Conservation (phyloP, 2,888 invertebrate species). For the Chrysolina americana region DNA sequence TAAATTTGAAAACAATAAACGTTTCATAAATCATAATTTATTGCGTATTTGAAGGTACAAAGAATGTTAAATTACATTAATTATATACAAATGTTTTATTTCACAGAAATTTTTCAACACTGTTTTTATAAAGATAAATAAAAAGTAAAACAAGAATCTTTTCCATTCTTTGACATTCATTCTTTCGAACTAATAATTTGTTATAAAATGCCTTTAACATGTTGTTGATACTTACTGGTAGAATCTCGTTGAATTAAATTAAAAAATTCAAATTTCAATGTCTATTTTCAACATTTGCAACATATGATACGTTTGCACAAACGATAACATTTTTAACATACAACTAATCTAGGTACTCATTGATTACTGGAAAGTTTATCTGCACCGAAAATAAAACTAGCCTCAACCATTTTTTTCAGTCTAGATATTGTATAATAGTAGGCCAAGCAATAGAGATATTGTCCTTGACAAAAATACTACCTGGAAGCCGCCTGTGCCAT, state of each 20-base stretch:
- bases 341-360: no score
- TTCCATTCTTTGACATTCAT: not conserved
- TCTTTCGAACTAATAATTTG: not conserved
- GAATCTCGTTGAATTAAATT: not conserved
- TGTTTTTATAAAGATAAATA: not conserved
- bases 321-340: no score
- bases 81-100: not conserved
- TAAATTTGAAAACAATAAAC: conserved; percentile 1
- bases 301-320: not conserved
- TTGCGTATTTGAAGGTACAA: not conserved
- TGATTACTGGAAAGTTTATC: not conserved
- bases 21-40: not conserved
- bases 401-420: not conserved
- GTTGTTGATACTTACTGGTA: not conserved
- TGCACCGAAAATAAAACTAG: not conserved
- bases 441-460: no score
- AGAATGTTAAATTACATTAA: not conserved
- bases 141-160: not conserved
- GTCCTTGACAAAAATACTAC: no score
- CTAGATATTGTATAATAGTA: not conserved
- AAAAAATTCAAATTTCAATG: not conserved
- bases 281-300: not conserved
- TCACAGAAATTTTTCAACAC: not conserved
- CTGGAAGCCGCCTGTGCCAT: no score
- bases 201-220: not conserved